Base-by-base conservation (phyloP, 2,113 vertebrate genomes). In the Mixornis gularis region DNA sequence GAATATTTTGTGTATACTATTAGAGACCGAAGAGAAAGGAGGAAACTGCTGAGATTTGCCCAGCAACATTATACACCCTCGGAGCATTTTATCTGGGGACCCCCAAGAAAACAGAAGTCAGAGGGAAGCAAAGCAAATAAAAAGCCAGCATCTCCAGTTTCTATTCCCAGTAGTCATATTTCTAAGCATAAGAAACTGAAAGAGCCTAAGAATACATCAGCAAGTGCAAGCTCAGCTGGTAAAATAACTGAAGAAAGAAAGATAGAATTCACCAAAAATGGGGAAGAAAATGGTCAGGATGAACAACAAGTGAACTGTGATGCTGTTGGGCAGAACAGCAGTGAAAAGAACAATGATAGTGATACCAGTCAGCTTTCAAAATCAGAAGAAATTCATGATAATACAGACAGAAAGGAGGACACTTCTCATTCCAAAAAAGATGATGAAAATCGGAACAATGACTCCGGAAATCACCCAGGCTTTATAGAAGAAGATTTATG, bases 1-100 rank as follows among this genome's bases (percentile, higher is more conserved):
- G 99, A 99, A 93, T 99, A 99, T 96, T 99, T 98, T 85, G 98
- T 99, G 41, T 99, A 99, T 96, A 99, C 99, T 74, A 97, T 99
- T 76, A 98, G 99, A 90, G 98, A 98, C 82, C 97, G 98, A 30
- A 97, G 98, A 96, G 98, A 99, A 84, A 98, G 99, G 84, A 98
- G 99, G 8, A 98, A 98, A 69, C 98, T 99, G 80, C 97, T 99
- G 25, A 98, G 99, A 18, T 99, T 98, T 78, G 99, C 99, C 62
- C 98, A 98, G 91, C 98, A 97, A 63, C 98, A 99, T 95, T 99
- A 99, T 89, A 97, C 62, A 0, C 99, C 99, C 3, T 96, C 98
- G 15, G 98, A 99, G 81, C 98, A 99, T 96, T 99, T 99, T 95
- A 98, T 99, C 94, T 99, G 99, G 99, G 99, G 99, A 9, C 99